Conservation (phyloP, 2,888 invertebrate species). For the Agriotes lineatus region DNA sequence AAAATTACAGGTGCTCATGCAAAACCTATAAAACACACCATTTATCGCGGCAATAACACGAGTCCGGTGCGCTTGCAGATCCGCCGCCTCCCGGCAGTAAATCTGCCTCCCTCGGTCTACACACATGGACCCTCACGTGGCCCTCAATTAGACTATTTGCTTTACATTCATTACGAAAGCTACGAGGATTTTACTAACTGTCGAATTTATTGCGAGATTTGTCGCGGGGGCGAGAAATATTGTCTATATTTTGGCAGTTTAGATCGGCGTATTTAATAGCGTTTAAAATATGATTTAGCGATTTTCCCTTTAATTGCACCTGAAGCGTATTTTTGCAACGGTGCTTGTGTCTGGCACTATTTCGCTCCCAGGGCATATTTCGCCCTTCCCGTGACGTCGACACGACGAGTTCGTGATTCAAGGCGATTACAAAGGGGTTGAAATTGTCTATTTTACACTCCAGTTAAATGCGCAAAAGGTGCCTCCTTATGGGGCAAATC, state of each 20-base stretch:
- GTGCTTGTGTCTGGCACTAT: constrained; percentile 21
- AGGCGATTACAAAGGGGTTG: constrained; percentile 25
- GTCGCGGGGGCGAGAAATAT: constrained; percentile 62
- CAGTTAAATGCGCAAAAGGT: constrained; percentile 1
- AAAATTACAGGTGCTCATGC: constrained; percentile 56
- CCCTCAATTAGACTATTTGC: constrained; percentile 66
- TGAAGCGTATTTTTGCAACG: constrained; percentile 38
- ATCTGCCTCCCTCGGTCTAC: constrained; percentile 56
- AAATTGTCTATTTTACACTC: constrained; percentile 28
- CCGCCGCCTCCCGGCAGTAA: constrained; percentile 54
- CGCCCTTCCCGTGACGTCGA: constrained; percentile 15
- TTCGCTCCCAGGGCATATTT: constrained; percentile 18
- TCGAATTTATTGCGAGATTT: constrained; percentile 65
- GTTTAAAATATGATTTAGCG: constrained; percentile 53
- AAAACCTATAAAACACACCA: constrained; percentile 55
- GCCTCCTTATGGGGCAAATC: neutral
- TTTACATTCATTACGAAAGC: constrained; percentile 63
- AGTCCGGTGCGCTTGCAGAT: constrained; percentile 48
- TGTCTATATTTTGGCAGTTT: constrained; percentile 59
- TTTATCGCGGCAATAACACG: constrained; percentile 58
- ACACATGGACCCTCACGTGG: constrained; percentile 62
- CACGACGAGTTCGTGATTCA: constrained; percentile 27
- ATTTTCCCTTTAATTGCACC: constrained; percentile 49
- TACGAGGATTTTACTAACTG: constrained; percentile 66
- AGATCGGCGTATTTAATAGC: constrained; percentile 46